These are phyloP conservation scores for Jordanella pulchra DNA, from an alignment of 2,797 vertebrate species.

Conservation along the genomic window DNA sequence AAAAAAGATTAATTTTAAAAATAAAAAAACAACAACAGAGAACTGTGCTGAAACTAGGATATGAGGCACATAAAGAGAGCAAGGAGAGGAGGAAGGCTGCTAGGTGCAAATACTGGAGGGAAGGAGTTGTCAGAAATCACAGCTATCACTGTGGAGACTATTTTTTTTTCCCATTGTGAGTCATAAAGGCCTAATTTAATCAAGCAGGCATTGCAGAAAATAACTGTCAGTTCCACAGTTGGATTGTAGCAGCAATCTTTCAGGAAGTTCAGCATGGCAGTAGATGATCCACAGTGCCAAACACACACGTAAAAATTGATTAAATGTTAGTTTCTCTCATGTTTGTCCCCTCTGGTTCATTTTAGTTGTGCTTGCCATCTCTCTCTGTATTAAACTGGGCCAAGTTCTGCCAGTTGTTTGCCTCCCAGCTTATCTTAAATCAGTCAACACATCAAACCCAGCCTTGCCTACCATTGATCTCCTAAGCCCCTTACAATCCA, in stretches of 20 bases:
- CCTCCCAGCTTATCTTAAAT: constrained; percentile 58
- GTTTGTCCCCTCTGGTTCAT: constrained; percentile 1
- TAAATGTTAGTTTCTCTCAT: constrained; percentile 14
- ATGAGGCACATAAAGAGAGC: constrained; percentile 46
- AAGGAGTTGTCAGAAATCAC: constrained; percentile 32
- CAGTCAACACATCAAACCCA: constrained; percentile 61
- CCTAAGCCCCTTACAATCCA: constrained; percentile 68
- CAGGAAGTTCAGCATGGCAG: constrained; percentile 30
- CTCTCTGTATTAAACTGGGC: constrained; percentile 11
- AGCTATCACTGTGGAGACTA: constrained; percentile 17
- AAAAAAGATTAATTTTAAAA: constrained; percentile 36
- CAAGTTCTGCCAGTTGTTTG: constrained; percentile 49
- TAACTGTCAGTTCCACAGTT: constrained; percentile 29
- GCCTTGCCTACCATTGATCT: constrained; percentile 60
- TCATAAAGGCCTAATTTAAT: constrained; percentile 42
- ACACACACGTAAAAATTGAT: neutral
- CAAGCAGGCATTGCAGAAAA: constrained; percentile 31
- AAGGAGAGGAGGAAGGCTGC: constrained; percentile 30
- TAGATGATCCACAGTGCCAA: constrained; percentile 22
- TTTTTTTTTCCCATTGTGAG: constrained; percentile 34
- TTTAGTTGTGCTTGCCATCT: constrained; percentile 11
- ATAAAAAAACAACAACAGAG: constrained; percentile 29
- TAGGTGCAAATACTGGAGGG: constrained; percentile 16
- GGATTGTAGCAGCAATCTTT: constrained; percentile 20
- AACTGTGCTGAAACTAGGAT: constrained; percentile 22